A percentile compares a stretch with the other conserved stretches of the same genome.
Conservation (phyloP, 2,888 invertebrate genomes). For the Gortyna flavago region DNA sequence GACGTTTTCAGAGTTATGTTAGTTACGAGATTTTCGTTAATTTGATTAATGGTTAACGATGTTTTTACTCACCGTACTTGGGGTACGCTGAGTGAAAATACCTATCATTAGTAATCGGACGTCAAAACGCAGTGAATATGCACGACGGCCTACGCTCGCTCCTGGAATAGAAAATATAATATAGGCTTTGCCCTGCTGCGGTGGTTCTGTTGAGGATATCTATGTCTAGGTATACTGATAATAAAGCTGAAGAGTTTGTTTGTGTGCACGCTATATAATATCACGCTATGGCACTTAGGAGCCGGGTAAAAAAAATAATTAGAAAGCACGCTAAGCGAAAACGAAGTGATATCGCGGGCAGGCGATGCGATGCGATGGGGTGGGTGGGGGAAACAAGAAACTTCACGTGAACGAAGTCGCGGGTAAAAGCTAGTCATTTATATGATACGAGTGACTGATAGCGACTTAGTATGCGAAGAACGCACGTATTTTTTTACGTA, state of each 20-base stretch:
- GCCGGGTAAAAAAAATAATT: background rate
- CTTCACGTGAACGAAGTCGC: background rate
- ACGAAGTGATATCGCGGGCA: background rate
- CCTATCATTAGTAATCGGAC: too few species aligned
- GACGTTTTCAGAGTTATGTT: too few species aligned
- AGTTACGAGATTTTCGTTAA: too few species aligned
- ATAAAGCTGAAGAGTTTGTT: background rate
- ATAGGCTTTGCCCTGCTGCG: background rate
- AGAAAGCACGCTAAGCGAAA: background rate
- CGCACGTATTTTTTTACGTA: conserved; percentile 11
- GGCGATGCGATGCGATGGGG: background rate
- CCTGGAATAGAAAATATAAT: background rate
- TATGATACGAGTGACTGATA: background rate
- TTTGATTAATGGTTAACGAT: too few species aligned
- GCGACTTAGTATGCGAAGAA: background rate
- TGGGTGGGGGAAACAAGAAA: background rate
- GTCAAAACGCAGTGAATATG: too few species aligned
- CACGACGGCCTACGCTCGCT: too few species aligned
- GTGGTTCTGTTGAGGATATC: background rate
- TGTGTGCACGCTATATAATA: background rate
- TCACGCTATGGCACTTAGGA: background rate
- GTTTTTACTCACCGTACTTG: too few species aligned
- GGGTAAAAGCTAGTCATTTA: background rate
- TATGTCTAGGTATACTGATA: too few species aligned
- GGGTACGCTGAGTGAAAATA: too few species aligned